phyloP scores from a whole-genome alignment of 2,797 vertebrate genomes.

The Characodon lateralis region DNA sequence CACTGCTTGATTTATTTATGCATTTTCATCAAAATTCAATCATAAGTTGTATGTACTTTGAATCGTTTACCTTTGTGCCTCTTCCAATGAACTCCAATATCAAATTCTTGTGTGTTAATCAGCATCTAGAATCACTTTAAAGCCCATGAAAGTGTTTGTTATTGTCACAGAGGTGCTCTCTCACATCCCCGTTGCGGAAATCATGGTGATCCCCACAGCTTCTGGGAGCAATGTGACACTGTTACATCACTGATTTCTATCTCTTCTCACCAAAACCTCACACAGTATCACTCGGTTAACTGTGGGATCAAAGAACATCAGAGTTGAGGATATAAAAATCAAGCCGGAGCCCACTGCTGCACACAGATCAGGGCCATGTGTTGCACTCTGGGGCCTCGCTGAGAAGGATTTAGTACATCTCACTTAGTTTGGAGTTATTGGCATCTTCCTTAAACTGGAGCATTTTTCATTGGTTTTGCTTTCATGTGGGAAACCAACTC shows the following conservation, averaged over 20 bases:
- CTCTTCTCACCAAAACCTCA: slow-evolving; percentile 52
- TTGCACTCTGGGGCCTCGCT: slow-evolving; percentile 4
- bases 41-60: background rate
- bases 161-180: slow-evolving; percentile 20
- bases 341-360: slow-evolving; percentile 45
- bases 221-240: slow-evolving; percentile 40
- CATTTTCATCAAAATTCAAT: background rate
- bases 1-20: background rate
- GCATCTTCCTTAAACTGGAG: slow-evolving; percentile 6
- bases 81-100: background rate
- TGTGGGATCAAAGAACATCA: slow-evolving; percentile 27
- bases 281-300: slow-evolving; percentile 23
- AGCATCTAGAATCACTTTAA: slow-evolving; percentile 6
- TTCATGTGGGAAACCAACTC: background rate
- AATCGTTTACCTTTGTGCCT: background rate
- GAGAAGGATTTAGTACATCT: slow-evolving; percentile 24
- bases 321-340: slow-evolving; percentile 35
- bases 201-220: slow-evolving; percentile 40
- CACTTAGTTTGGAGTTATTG: slow-evolving; percentile 25
- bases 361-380: slow-evolving; percentile 20
- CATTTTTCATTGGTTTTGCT: slow-evolving; percentile 16
- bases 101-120: background rate
- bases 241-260: slow-evolving; percentile 48
- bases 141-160: slow-evolving; percentile 15
- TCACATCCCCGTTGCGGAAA: slow-evolving; percentile 26